Evolutionary conservation across 2,113 vertebrate species (phyloP).

Genomic region (cattle (Bos taurus)): ARS-UCD2.0 NC_037354.1:42538001-42538500

Average conservation of each 20-base stretch:
- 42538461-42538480: background rate
- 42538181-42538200: too few species aligned
- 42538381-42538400: background rate
- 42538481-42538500: background rate
- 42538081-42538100: too few species aligned
- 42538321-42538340: background rate
- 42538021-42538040: background rate
- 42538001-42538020: background rate
- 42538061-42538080: too few species aligned
- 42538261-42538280: background rate
- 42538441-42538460: background rate
- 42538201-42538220: too few species aligned
- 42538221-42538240: background rate
- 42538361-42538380: background rate
- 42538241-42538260: background rate
- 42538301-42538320: background rate
- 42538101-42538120: too few species aligned
- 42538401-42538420: background rate
- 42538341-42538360: background rate
- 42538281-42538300: rapidly evolving
- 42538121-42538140: too few species aligned
- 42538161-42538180: too few species aligned
- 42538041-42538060: too few species aligned
- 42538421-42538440: background rate
- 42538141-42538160: too few species aligned